Percentiles rank a stretch among this genome's conserved stretches.
Evolutionary conservation across 1,140 invertebrate genomes (phyloP).

Genomic region (Panulirus ornatus): DNA sequence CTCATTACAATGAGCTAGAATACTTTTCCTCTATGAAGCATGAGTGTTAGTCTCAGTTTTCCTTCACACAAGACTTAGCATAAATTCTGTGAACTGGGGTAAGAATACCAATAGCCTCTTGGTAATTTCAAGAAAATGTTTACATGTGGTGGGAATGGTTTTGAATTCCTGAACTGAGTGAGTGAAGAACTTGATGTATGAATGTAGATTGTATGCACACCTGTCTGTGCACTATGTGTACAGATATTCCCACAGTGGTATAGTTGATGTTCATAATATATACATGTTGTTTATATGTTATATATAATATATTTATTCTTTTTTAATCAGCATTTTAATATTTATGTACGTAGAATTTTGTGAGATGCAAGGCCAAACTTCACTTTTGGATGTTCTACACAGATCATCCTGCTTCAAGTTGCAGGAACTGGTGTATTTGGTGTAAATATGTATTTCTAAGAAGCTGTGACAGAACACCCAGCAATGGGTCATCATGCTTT

Average conservation of each 20-base stretch:
- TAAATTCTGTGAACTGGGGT: background rate
- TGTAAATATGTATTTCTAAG: no score
- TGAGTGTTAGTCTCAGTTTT: background rate
- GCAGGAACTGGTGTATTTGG: background rate
- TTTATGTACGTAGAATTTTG: background rate
- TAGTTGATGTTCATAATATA: background rate
- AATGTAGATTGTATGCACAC: background rate
- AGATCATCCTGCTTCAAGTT: background rate
- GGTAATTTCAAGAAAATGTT: background rate
- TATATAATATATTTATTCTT: conserved; percentile 2
- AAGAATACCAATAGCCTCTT: background rate
- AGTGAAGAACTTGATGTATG: no score
- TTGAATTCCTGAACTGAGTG: no score
- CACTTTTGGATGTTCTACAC: no score
- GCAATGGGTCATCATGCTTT: no score
- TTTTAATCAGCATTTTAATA: background rate
- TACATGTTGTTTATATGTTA: background rate
- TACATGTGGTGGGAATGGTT: no score
- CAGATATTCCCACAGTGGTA: background rate
- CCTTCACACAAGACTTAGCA: background rate
- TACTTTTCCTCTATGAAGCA: no score
- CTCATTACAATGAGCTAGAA: no score
- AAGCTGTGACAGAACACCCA: no score
- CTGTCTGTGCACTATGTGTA: background rate
- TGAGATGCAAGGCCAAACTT: background rate